Percentiles rank a stretch among this genome's conserved stretches.
These are phyloP conservation scores for Tetragnatha versicolor DNA, from an alignment of 1,140 invertebrate genomes.

Conservation along the genomic window DNA sequence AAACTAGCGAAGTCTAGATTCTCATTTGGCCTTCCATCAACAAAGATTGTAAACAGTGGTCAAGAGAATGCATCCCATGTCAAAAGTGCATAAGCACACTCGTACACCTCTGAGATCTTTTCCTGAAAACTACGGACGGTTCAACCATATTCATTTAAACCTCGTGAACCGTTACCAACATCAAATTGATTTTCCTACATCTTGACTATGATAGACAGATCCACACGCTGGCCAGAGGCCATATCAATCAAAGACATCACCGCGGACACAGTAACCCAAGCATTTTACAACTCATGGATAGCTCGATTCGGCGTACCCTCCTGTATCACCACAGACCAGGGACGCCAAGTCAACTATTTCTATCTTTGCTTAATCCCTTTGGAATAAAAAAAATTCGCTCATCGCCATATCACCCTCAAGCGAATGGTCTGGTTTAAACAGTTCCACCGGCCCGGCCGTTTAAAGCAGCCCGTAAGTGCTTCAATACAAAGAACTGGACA, in stretches of 20 bases:
- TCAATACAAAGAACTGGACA: too few relatives aligned
- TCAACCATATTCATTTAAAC: constrained; percentile 67
- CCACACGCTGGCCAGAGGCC: too few relatives aligned
- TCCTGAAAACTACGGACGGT: constrained; percentile 44
- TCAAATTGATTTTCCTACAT: constrained; percentile 62
- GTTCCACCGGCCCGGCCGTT: constrained; percentile 5
- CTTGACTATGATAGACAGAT: too few relatives aligned
- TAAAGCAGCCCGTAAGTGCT: too few relatives aligned
- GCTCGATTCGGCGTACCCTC: too few relatives aligned
- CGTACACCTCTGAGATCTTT: constrained; percentile 42
- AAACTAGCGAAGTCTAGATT: too few relatives aligned
- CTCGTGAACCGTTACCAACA: constrained; percentile 63
- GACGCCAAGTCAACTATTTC: constrained; percentile 15
- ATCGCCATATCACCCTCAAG: constrained; percentile 1
- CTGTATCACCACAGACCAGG: too few relatives aligned
- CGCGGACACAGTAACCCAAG: too few relatives aligned
- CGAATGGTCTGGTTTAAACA: constrained; percentile 12
- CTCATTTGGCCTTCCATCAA: constrained; percentile 42
- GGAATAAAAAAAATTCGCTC: background rate
- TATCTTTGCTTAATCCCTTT: background rate
- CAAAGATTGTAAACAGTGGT: constrained; percentile 17
- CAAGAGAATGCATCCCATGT: constrained; percentile 34
- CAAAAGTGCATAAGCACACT: constrained; percentile 38
- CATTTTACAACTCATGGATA: too few relatives aligned
- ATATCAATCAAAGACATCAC: too few relatives aligned